Base-by-base conservation (phyloP, 2,888 invertebrate species). In the Emesis furor region DNA sequence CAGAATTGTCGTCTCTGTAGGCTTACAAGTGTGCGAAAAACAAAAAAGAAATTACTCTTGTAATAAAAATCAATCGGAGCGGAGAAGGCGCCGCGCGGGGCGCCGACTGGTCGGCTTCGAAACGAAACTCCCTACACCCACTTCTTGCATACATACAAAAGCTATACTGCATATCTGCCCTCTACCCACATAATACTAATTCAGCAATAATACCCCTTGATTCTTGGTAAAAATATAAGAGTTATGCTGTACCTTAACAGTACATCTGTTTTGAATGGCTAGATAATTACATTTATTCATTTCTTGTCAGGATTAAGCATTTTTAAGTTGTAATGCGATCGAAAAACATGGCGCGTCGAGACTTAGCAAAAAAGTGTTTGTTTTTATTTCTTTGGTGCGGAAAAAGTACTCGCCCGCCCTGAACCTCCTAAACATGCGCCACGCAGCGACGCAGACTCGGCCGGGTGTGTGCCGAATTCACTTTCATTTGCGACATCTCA, bases 11-110 rank as follows among this genome's bases (percentile, higher is more conserved):
- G 93, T 92, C 81, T 95, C 96, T 96, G 96, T 96, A 96, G 94
- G 96, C 95, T 91, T 90, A 87, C 90, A 90, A 87, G 94, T 95
- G 95, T 95, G 95, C 94, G 95, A 92, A 93, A 94, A 96, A 95
- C 94, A 95, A 95, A 96, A 96, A 96, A 94, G 93, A 96, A 96
- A 96, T 96, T 96, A 62, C 7, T 24, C 96, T 96, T 96, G 96
- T 96, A 97, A 97, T 97, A 96, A 97, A 97, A 97, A 96, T 97
- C 96, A 97, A 97, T 97, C 96, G 97, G 95, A 95, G 96, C 95
- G 95, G 95, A 95, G 95, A 95, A 95, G 95, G 95, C 95, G 94
- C 94, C 95, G 94, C 90, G 95, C 93, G 95, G 94, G 95, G 95
- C 94, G 95, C 95, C 95, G 95, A 93, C 95, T 92, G 94, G 95